These are phyloP conservation scores for Dynastes maya DNA, from an alignment of 2,888 invertebrate species.

Conservation along the genomic window DNA sequence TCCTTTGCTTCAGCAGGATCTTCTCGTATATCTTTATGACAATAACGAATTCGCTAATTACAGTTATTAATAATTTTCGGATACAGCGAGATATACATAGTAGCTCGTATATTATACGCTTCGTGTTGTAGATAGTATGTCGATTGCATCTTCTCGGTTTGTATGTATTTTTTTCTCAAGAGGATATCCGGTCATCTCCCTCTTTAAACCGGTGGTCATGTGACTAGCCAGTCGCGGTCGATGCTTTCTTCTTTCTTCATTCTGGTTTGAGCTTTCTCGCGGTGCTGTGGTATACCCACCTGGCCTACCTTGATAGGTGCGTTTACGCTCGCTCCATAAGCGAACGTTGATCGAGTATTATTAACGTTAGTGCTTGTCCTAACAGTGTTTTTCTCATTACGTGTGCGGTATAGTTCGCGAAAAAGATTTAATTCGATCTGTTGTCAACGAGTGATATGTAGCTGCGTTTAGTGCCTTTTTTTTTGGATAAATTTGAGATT, in stretches of 20 bases:
- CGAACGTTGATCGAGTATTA: neutral
- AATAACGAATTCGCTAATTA: conserved; percentile 3
- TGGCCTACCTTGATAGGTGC: neutral
- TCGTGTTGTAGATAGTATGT: neutral
- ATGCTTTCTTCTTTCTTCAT: conserved; percentile 66
- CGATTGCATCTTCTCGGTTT: conserved; percentile 26
- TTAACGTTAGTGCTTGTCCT: neutral
- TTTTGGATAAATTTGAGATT: conserved; percentile 18
- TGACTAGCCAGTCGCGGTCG: conserved; percentile 62
- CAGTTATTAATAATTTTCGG: conserved; percentile 27
- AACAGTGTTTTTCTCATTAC: conserved; percentile 11
- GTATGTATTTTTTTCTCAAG: conserved; percentile 48
- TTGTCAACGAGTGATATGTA: conserved; percentile 15
- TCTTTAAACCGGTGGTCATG: conserved; percentile 61
- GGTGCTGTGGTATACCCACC: conserved; percentile 26
- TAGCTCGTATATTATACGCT: conserved; percentile 4
- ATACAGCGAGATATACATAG: neutral
- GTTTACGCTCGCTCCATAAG: conserved; percentile 4
- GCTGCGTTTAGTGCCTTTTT: conserved; percentile 18
- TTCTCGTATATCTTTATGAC: neutral
- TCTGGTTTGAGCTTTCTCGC: conserved; percentile 61
- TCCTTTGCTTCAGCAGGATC: too few relatives aligned
- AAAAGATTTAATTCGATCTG: neutral
- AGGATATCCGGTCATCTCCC: conserved; percentile 66
- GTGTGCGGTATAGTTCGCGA: conserved; percentile 10